Evolutionary conservation across 2,797 vertebrate genomes (phyloP).

Genomic region (Platyrinchus mystaceus): DNA sequence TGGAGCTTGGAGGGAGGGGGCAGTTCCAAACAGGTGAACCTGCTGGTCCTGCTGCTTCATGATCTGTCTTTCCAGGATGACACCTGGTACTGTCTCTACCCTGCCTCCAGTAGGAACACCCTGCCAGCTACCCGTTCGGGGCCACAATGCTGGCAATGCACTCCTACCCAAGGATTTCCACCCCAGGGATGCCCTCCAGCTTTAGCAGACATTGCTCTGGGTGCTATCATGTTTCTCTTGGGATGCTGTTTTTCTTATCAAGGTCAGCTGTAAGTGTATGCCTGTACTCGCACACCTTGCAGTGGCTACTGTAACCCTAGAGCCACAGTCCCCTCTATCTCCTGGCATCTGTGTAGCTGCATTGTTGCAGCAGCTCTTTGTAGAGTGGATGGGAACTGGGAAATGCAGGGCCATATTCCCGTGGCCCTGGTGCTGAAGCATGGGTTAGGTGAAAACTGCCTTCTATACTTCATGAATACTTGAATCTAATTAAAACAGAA

Average conservation of each 20-base stretch:
- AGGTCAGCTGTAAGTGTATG: neutral
- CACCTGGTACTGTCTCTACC: neutral
- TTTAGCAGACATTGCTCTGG: neutral
- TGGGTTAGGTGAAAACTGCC: neutral
- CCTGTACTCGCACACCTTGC: neutral
- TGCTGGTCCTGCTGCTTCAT: neutral
- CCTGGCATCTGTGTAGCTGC: neutral
- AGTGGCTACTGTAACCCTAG: neutral
- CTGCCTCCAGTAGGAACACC: neutral
- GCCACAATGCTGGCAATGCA: neutral
- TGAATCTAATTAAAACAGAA: neutral
- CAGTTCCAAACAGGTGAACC: neutral
- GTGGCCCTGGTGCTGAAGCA: neutral
- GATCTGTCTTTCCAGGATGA: neutral
- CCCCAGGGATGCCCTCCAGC: neutral
- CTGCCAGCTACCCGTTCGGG: neutral
- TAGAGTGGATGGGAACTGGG: neutral
- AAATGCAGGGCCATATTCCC: neutral
- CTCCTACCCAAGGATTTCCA: neutral
- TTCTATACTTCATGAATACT: neutral
- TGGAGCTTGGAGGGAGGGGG: neutral
- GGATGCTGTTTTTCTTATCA: neutral
- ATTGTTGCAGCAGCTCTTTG: neutral
- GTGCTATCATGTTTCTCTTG: neutral
- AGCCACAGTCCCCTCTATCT: neutral